A percentile compares a stretch with the other conserved stretches of the same genome.
phyloP scores from a whole-genome alignment of 1,140 invertebrate genomes.

The Euwallacea similis region DNA sequence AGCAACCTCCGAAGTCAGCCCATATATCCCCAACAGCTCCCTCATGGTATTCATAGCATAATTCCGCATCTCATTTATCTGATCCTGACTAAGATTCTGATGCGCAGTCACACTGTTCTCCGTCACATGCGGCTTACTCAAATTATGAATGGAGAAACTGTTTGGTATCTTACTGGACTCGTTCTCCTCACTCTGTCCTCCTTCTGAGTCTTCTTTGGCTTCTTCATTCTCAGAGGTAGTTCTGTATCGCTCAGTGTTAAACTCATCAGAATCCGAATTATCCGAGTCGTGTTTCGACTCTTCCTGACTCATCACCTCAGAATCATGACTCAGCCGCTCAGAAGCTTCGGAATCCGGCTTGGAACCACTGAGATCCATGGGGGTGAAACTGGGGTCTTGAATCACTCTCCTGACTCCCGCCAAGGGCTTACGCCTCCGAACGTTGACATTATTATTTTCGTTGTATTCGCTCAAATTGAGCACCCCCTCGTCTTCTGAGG shows the following conservation, averaged over 20 bases:
- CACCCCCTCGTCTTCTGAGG: constrained; percentile 53
- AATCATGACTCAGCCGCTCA: constrained; percentile 32
- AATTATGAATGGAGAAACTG: constrained; percentile 52
- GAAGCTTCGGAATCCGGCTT: constrained; percentile 43
- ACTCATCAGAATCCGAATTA: constrained; percentile 40
- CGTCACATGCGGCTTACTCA: constrained; percentile 50
- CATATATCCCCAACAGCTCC: constrained; percentile 72
- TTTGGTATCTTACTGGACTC: constrained; percentile 48
- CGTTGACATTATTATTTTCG: constrained; percentile 56
- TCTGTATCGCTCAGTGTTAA: constrained; percentile 37
- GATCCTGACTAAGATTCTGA: constrained; percentile 39
- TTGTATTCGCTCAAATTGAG: constrained; percentile 53
- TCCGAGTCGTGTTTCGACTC: constrained; percentile 36
- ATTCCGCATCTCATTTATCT: constrained; percentile 60
- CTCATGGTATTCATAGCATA: constrained; percentile 77
- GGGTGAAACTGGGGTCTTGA: constrained; percentile 44
- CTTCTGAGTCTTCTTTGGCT: constrained; percentile 32
- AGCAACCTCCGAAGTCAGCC: constrained; percentile 64
- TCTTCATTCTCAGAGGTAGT: constrained; percentile 41
- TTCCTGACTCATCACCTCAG: constrained; percentile 24
- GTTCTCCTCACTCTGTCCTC: constrained; percentile 42
- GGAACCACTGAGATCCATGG: constrained; percentile 49
- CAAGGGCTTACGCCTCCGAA: constrained; percentile 47
- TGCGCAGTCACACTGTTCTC: constrained; percentile 10
- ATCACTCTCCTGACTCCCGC: constrained; percentile 44